Evolutionary conservation across 2,888 invertebrate species (phyloP).

Genomic region (Ecliptopera silaceata): DNA sequence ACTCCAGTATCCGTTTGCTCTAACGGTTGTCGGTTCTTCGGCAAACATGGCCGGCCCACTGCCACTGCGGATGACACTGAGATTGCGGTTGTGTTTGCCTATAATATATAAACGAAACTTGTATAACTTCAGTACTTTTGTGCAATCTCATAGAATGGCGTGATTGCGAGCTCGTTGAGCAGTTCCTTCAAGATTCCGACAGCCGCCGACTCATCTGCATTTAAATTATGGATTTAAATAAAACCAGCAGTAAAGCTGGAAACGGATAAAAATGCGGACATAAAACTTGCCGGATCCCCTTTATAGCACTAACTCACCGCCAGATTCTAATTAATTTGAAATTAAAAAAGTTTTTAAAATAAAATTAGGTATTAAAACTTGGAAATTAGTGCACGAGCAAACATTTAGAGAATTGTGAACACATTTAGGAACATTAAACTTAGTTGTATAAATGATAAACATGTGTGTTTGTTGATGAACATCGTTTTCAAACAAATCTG

Average conservation of each 20-base stretch:
- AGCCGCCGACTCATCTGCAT: slow-evolving; percentile 68
- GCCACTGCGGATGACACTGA: no score
- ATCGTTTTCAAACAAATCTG: no score
- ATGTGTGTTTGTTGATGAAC: no score
- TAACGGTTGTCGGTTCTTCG: no score
- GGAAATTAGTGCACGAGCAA: not conserved
- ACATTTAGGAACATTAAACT: no score
- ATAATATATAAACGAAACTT: no score
- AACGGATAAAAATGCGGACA: slow-evolving; percentile 39
- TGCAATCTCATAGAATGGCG: not conserved
- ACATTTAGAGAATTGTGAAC: no score
- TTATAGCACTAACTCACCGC: slow-evolving; percentile 33
- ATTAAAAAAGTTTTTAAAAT: slow-evolving; percentile 30
- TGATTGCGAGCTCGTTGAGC: slow-evolving; percentile 3
- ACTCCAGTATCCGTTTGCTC: no score
- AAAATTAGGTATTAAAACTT: slow-evolving; percentile 6
- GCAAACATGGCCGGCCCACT: no score
- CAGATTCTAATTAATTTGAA: slow-evolving; percentile 37
- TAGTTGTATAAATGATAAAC: no score
- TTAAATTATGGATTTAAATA: slow-evolving; percentile 74
- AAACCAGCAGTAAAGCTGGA: slow-evolving; percentile 56
- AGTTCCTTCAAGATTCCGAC: slow-evolving; percentile 9
- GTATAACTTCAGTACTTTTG: no score
- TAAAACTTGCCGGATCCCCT: slow-evolving; percentile 35
- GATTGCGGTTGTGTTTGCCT: no score